Evolutionary conservation across 2,113 vertebrate genomes (phyloP).

Genomic region (Potamarius usumacintae): DNA sequence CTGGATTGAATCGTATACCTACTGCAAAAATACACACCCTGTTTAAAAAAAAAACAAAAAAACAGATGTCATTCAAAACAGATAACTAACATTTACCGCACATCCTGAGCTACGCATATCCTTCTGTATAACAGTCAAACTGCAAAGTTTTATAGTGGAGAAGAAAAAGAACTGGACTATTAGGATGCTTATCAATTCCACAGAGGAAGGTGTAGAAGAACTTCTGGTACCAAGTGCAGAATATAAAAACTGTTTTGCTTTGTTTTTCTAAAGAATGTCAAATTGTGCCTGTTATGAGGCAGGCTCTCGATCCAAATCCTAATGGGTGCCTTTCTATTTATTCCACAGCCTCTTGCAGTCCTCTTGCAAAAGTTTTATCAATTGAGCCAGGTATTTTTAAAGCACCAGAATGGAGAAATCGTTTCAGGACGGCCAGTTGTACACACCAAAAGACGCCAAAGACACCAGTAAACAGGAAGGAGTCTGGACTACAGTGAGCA

Average conservation of each 20-base stretch:
- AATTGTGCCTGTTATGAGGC: neutral
- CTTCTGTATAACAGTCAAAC: neutral
- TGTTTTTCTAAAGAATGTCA: neutral
- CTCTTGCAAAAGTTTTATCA: neutral
- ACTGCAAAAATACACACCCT: neutral
- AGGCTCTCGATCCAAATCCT: neutral
- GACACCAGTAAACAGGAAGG: neutral
- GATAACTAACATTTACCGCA: neutral
- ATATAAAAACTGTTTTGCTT: neutral
- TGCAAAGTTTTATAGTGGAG: neutral
- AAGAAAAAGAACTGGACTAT: neutral
- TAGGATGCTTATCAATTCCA: neutral
- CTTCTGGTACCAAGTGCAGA: conserved; percentile 1
- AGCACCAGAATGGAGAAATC: neutral
- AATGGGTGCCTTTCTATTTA: neutral
- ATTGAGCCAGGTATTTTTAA: neutral
- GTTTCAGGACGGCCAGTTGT: neutral
- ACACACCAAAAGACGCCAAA: neutral
- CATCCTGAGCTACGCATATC: neutral
- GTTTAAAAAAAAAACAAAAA: neutral
- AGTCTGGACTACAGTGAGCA: neutral
- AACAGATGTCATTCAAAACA: neutral
- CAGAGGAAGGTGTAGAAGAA: neutral
- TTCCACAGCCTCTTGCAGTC: neutral
- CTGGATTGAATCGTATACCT: neutral